phyloP scores from a whole-genome alignment of 2,113 vertebrate species.

The Tinamus guttatus region DNA sequence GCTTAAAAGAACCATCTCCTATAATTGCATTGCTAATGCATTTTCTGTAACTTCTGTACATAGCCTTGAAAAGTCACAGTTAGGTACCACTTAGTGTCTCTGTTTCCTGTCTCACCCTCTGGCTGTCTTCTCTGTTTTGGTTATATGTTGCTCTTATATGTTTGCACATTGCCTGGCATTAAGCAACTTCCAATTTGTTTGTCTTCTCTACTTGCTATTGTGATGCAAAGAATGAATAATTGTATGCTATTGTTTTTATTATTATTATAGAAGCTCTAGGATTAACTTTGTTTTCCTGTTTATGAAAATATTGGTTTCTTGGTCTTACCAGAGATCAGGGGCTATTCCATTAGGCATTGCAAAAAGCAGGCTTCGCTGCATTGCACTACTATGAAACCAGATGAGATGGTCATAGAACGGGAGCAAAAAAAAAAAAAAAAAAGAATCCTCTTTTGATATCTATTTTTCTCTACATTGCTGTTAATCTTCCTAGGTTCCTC shows the following conservation, averaged over 20 bases:
- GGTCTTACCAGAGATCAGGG: background rate
- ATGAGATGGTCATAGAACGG: background rate
- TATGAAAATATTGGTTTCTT: background rate
- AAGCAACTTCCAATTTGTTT: background rate
- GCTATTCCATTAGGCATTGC: background rate
- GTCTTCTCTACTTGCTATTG: background rate
- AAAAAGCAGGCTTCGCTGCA: background rate
- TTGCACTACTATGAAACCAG: background rate
- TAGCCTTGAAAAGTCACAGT: background rate
- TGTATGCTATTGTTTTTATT: background rate
- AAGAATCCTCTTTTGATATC: background rate
- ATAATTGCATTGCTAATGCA: background rate
- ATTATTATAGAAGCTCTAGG: conserved; percentile 21
- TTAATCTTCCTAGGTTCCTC: too few relatives aligned
- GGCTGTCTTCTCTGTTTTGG: background rate
- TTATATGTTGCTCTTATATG: background rate
- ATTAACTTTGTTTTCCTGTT: background rate
- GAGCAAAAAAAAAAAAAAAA: background rate
- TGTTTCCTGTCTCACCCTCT: background rate
- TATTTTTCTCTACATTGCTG: background rate
- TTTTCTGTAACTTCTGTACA: background rate
- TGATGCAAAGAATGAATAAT: conserved; percentile 25
- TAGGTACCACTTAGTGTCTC: background rate
- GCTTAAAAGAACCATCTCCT: background rate
- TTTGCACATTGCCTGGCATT: background rate